Conservation (phyloP, 2,888 invertebrate species). For the Ichneumoninae sp. region DNA sequence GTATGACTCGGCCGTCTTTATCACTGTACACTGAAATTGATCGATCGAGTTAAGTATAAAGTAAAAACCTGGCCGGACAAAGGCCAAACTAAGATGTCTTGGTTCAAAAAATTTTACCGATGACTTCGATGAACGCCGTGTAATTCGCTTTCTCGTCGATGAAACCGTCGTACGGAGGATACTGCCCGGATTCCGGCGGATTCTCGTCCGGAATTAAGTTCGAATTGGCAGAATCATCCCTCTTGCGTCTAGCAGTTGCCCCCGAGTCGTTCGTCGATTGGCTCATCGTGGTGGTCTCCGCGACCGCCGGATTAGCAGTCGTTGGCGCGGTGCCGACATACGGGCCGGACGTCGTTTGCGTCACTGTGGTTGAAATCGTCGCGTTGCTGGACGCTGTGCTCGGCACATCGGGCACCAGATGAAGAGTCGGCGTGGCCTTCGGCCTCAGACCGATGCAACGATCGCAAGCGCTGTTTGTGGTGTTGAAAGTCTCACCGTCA, state of each 20-base stretch:
- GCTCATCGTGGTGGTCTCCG: conserved; percentile 64
- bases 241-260: conserved; percentile 69
- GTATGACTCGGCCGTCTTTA: conserved; percentile 84
- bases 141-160: conserved; percentile 92
- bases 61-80: no score
- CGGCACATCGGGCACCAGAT: conserved; percentile 77
- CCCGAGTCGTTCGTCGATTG: conserved; percentile 61
- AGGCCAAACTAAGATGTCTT: background rate
- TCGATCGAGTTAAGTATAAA: background rate
- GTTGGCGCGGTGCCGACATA: conserved; percentile 55
- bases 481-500: conserved; percentile 85
- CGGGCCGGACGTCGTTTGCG: conserved; percentile 61
- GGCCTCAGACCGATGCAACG: conserved; percentile 85
- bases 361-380: conserved; percentile 61
- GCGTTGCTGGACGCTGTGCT: conserved; percentile 58
- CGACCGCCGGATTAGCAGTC: conserved; percentile 49
- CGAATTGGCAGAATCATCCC: conserved; percentile 75
- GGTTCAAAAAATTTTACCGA: conserved; percentile 85
- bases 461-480: conserved; percentile 83
- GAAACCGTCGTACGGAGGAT: conserved; percentile 88
- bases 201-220: conserved; percentile 76
- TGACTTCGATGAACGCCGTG: conserved; percentile 93
- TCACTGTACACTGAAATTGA: conserved; percentile 84
- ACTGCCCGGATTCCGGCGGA: conserved; percentile 72
- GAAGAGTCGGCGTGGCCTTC: conserved; percentile 76